These are phyloP conservation scores for Mechanitis messenoides DNA, from an alignment of 2,888 invertebrate species.

Conservation along the genomic window DNA sequence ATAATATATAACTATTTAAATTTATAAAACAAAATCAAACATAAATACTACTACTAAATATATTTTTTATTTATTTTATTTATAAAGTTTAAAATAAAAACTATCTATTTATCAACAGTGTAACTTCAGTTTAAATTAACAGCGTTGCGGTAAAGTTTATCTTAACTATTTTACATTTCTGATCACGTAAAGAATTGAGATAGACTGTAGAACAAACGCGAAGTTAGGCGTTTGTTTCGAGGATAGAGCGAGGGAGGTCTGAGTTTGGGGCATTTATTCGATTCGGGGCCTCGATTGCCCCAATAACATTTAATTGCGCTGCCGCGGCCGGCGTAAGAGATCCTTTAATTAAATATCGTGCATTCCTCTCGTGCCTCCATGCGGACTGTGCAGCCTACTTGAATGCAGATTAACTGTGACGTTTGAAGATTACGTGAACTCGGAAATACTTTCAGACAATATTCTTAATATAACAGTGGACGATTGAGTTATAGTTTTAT, in stretches of 20 bases:
- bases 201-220: background rate
- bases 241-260: background rate
- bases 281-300: conserved; percentile 33
- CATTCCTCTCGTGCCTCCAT: conserved; percentile 32
- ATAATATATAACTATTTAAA: too few species aligned
- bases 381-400: conserved; percentile 1
- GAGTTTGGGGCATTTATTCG: background rate
- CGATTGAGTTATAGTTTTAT: too few species aligned
- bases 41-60: too few species aligned
- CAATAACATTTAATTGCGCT: conserved; percentile 39
- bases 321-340: conserved; percentile 8
- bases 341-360: conserved; percentile 46
- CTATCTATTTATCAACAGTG: background rate
- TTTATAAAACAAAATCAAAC: too few species aligned
- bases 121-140: background rate
- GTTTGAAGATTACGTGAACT: too few species aligned
- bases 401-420: conserved; percentile 5
- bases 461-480: too few species aligned
- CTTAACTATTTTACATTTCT: conserved; percentile 8
- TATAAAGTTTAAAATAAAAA: background rate
- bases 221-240: conserved; percentile 4
- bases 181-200: conserved; percentile 9
- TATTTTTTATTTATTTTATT: too few species aligned
- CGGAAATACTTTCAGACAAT: too few species aligned
- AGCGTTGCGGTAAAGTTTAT: conserved; percentile 1